phyloP scores from a whole-genome alignment of 1,140 invertebrate species.

The Heliconius congener region DNA sequence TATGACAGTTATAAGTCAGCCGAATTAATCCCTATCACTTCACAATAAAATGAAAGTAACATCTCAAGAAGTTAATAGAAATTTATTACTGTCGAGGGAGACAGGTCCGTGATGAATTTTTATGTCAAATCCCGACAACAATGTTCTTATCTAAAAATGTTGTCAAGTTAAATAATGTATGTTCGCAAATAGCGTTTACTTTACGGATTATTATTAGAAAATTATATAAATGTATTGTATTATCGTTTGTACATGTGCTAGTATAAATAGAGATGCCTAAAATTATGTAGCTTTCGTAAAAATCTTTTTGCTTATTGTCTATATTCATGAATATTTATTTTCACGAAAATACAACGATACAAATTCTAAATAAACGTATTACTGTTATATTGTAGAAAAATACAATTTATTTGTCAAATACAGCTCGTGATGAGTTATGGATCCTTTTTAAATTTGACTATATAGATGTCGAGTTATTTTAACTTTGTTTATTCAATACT shows the following conservation, averaged over 20 bases:
- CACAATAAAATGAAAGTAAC: conserved; percentile 79
- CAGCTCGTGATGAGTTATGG: too few species aligned
- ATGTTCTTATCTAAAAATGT: neutral
- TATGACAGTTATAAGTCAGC: conserved; percentile 80
- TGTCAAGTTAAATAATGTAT: neutral
- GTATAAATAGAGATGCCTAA: conserved; percentile 15
- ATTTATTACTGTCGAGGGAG: conserved; percentile 70
- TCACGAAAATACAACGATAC: conserved; percentile 29
- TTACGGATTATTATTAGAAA: neutral
- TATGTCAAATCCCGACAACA: conserved; percentile 39
- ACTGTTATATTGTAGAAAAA: neutral
- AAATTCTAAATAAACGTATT: neutral
- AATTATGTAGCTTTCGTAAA: conserved; percentile 28
- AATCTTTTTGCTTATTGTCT: conserved; percentile 36
- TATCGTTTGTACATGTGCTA: neutral
- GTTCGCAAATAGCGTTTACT: neutral
- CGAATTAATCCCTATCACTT: conserved; percentile 80
- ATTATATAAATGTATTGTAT: neutral
- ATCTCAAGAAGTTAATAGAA: conserved; percentile 79
- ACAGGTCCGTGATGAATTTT: conserved; percentile 58
- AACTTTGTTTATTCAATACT: too few species aligned
- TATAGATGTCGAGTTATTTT: too few species aligned
- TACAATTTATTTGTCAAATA: neutral
- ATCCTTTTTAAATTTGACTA: too few species aligned
- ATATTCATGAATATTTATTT: conserved; percentile 40